Conservation (phyloP, 2,113 vertebrate species). For the Clarias gariepinus region DNA sequence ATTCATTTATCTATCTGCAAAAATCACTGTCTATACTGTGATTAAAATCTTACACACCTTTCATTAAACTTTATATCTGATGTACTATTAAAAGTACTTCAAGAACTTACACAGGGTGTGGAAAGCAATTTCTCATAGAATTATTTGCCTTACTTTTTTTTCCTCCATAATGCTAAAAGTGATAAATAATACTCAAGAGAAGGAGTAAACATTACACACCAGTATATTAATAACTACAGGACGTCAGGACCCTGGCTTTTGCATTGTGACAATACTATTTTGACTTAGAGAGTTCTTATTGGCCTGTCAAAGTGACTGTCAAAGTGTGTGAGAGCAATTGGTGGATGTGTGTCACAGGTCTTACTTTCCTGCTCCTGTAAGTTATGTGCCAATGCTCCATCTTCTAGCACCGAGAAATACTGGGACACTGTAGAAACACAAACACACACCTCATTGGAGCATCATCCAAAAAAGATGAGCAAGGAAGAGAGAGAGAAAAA, state of each 20-base stretch:
- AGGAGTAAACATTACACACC: not conserved
- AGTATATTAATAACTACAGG: not conserved
- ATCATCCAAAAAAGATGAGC: not conserved
- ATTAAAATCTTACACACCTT: not conserved
- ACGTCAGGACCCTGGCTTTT: not conserved
- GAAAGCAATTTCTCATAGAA: not conserved
- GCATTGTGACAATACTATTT: not conserved
- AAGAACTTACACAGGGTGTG: not conserved
- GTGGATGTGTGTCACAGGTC: conserved; percentile 36
- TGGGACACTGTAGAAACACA: conserved; percentile 65
- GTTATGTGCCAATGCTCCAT: conserved; percentile 70
- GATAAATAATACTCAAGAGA: not conserved
- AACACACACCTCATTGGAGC: conserved; percentile 39
- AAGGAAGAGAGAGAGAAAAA: conserved; percentile 7
- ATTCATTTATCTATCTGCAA: not conserved
- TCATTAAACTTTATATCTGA: not conserved
- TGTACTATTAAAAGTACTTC: not conserved
- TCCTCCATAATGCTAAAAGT: not conserved
- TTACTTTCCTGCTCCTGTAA: conserved; percentile 79
- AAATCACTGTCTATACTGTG: not conserved
- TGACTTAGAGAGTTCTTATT: not conserved
- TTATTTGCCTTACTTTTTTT: not conserved
- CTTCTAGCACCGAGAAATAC: conserved; percentile 75
- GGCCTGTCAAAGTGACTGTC: not conserved
- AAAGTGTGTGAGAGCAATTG: no score